These are phyloP conservation scores for Carettochelys insculpta DNA, from an alignment of 2,113 vertebrate species.

Conservation along the genomic window DNA sequence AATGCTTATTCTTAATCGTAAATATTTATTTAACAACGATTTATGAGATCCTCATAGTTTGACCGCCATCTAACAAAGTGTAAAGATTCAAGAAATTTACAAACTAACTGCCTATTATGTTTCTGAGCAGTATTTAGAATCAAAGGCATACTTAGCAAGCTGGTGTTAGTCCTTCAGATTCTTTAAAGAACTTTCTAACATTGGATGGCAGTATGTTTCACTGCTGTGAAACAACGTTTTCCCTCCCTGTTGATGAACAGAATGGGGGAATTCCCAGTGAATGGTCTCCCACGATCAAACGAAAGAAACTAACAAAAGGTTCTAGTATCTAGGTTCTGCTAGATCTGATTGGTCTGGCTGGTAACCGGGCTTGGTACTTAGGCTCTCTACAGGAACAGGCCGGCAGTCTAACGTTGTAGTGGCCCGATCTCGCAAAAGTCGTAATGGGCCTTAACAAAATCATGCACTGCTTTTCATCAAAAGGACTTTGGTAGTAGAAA, in stretches of 20 bases:
- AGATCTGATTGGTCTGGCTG: neutral
- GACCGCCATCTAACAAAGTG: neutral
- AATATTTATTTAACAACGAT: neutral
- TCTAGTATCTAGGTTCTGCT: neutral
- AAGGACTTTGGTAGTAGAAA: neutral
- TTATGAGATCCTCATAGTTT: neutral
- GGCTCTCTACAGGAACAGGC: neutral
- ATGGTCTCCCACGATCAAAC: accelerated
- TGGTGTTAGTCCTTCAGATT: neutral
- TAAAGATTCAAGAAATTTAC: accelerated
- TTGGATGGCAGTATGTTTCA: neutral
- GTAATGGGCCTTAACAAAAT: neutral
- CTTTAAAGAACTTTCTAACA: neutral
- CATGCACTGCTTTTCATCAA: too few relatives aligned
- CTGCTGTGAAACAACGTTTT: accelerated
- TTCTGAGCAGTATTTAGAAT: neutral
- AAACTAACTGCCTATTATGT: neutral
- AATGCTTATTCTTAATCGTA: accelerated
- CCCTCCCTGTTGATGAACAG: neutral
- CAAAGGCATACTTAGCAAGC: too few relatives aligned
- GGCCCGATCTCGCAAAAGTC: neutral
- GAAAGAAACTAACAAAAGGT: neutral
- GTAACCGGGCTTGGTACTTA: neutral
- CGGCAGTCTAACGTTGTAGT: neutral
- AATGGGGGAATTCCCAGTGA: neutral